Conservation (phyloP, 2,888 invertebrate species). For the Hecatera dysodea region DNA sequence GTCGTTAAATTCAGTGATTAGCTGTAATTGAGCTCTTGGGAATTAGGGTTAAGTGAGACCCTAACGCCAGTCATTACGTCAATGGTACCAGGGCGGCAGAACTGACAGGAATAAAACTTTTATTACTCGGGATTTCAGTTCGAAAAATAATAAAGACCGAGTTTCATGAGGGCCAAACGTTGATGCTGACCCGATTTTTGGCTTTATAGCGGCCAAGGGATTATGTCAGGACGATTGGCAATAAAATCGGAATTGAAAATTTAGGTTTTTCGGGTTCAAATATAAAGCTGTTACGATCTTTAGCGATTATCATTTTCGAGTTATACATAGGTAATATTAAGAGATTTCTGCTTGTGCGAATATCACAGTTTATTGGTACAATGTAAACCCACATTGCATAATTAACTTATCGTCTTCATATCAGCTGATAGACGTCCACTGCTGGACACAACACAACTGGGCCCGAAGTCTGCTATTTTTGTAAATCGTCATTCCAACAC, state of each 20-base stretch:
- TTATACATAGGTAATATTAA: no score
- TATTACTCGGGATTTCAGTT: slow-evolving; percentile 33
- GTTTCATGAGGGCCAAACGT: slow-evolving; percentile 20
- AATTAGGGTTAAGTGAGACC: slow-evolving; percentile 40
- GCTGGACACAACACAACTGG: no score
- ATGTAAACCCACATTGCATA: no score
- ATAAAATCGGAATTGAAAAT: slow-evolving; percentile 50
- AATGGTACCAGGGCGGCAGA: slow-evolving; percentile 9
- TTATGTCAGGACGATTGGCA: slow-evolving; percentile 13
- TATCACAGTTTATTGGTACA: no score
- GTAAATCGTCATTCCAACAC: no score
- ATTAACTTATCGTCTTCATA: no score
- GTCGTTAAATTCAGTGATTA: slow-evolving; percentile 39
- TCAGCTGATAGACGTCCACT: no score
- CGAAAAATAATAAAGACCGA: slow-evolving; percentile 31
- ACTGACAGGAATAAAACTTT: slow-evolving; percentile 44
- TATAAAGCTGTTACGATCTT: not conserved
- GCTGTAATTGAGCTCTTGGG: slow-evolving; percentile 29
- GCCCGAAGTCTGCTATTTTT: no score
- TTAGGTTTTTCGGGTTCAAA: not conserved
- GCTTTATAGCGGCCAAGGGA: slow-evolving; percentile 27
- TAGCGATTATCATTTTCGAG: not conserved
- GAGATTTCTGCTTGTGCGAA: no score
- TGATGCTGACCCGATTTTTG: slow-evolving; percentile 21
- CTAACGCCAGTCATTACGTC: slow-evolving; percentile 39